phyloP scores from a whole-genome alignment of 1,140 invertebrate species.

The Bombyx mori region ASM3026992v2 NC_085110.1:5014501-5015000 shows the following conservation, averaged over 20 bases:
- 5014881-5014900: slow-evolving; percentile 10
- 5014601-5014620: neutral
- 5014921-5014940: slow-evolving; percentile 8
- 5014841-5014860: slow-evolving; percentile 19
- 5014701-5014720: neutral
- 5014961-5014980: neutral
- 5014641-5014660: no score
- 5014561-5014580: no score
- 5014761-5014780: slow-evolving; percentile 25
- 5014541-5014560: no score
- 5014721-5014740: slow-evolving; percentile 10
- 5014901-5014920: slow-evolving; percentile 15
- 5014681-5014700: slow-evolving; percentile 1
- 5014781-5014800: slow-evolving; percentile 20
- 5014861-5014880: slow-evolving; percentile 18
- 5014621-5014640: neutral
- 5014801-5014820: slow-evolving; percentile 25
- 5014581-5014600: no score
- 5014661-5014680: no score
- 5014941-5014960: neutral
- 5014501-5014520: no score
- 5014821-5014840: slow-evolving; percentile 29
- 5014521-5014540: no score
- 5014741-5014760: slow-evolving; percentile 18
- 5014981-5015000: neutral